Conservation (phyloP, 2,888 invertebrate genomes). For the Drosophila cognata region DNA sequence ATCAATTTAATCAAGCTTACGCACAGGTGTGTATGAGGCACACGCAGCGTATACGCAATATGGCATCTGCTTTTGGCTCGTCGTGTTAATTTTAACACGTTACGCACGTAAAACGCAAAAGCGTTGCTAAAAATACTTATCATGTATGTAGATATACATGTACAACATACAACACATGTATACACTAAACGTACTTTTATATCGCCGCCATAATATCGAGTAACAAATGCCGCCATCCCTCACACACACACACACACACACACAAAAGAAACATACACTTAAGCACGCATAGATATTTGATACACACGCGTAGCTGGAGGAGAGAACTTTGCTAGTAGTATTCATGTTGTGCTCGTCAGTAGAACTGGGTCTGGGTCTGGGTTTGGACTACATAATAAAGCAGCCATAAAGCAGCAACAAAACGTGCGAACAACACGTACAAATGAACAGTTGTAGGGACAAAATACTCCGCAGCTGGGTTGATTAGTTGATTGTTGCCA, state of each 20-base stretch:
- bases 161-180: conserved; percentile 25
- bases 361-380: conserved; percentile 28
- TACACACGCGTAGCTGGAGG: conserved; percentile 33
- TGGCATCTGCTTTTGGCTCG: conserved; percentile 54
- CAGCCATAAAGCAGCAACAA: conserved; percentile 67
- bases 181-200: conserved; percentile 71
- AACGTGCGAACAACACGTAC: conserved; percentile 78
- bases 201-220: conserved; percentile 77
- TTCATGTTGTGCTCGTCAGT: conserved; percentile 8
- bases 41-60: conserved; percentile 59
- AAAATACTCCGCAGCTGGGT: conserved; percentile 12
- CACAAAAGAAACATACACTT: conserved; percentile 15
- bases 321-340: conserved; percentile 42
- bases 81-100: conserved; percentile 78
- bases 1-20: conserved; percentile 74
- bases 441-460: conserved; percentile 66
- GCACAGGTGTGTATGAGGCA: conserved; percentile 23
- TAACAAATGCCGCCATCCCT: conserved; percentile 59
- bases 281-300: conserved; percentile 42
- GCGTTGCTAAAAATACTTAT: conserved; percentile 73
- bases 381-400: conserved; percentile 69
- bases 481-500: conserved; percentile 17
- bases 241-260: background rate
- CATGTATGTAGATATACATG: conserved; percentile 45
- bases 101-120: conserved; percentile 72